Base-by-base conservation (phyloP, 2,888 invertebrate species). In the Fissipunctia ypsillon region DNA sequence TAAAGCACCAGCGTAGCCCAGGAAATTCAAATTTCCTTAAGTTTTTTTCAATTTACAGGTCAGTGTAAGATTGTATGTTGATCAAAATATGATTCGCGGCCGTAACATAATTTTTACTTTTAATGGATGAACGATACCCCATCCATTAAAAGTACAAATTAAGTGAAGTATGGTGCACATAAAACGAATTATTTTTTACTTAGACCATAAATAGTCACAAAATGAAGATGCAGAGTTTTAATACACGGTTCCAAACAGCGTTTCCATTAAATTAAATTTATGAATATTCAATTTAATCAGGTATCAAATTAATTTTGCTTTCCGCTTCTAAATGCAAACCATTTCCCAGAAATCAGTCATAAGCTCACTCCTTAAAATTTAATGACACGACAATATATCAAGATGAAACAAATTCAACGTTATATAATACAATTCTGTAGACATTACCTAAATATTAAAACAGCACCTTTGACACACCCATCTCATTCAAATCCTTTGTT, bases 401-500 rank as follows among this genome's bases (percentile, higher is more conserved):
- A 73, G 25, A 68, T 43, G n/a, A 54, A 64, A 64, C 41, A 66
- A 71, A 71, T 59, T 69, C 22, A 54, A 45, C 19, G 25, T 50
- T 43, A 61, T 12, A 60, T 56, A 77, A 60, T 60, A 79, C 28
- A 72, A 66, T 63, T 59, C 48, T 50, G 66, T 52, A 59, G 48
- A 31, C 50, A 45, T 74, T 71, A 72, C 50, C 16, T 52, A 65
- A 78, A 82, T 68, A 78, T 77, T 64, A 60, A 5, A 25, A 31
- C 43, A 22, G n/a, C 60, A 38, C 75, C 77, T 78, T 78, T 81
- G 74, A 83, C 61, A 72, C 74, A 75, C 48, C 69, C 56, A 25
- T 67, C 69, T 70, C 64, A 73, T 84, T 83, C 56, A 38, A 54
- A 38, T 66, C 59, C 72, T 81, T 83, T 84, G 76, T 75, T 48